A percentile compares a stretch with the other conserved stretches of the same genome.
Conservation (phyloP, 1,140 invertebrate species). For the Sarcophaga peregrina region DNA sequence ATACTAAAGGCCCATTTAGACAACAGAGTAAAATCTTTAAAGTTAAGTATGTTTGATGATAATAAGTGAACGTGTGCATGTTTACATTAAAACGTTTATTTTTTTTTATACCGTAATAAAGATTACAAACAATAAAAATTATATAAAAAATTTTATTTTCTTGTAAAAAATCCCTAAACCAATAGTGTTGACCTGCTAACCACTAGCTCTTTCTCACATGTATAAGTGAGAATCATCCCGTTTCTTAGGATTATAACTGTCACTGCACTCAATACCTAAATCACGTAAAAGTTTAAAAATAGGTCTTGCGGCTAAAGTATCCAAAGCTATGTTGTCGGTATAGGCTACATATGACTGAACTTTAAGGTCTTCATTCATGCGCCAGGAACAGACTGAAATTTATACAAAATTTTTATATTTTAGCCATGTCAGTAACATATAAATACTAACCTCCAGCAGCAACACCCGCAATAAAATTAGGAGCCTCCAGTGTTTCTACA, state of each 20-base stretch:
- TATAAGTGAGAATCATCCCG: conserved; percentile 60
- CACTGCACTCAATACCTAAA: conserved; percentile 50
- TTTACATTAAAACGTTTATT: conserved; percentile 56
- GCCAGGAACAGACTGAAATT: conserved; percentile 57
- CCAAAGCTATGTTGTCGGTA: conserved; percentile 57
- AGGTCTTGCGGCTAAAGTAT: conserved; percentile 55
- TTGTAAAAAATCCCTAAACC: background rate
- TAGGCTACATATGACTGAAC: conserved; percentile 55
- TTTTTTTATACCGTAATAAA: no score
- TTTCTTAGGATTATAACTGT: conserved; percentile 52
- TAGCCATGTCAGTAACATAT: background rate
- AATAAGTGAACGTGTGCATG: no score
- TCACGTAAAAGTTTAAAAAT: conserved; percentile 55
- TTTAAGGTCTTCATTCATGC: conserved; percentile 50
- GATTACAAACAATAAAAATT: conserved; percentile 57
- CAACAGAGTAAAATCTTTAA: conserved; percentile 49
- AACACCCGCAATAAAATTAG: conserved; percentile 60
- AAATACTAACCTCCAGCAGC: conserved; percentile 56
- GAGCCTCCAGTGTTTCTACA: conserved; percentile 55
- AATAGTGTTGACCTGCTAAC: background rate
- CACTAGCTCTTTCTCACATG: conserved; percentile 48
- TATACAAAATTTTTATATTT: background rate
- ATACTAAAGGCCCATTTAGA: conserved; percentile 79
- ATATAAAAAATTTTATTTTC: conserved; percentile 5
- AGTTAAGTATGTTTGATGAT: conserved; percentile 57